Evolutionary conservation across 2,797 vertebrate genomes (phyloP).

Genomic region (Falco concolor): DNA sequence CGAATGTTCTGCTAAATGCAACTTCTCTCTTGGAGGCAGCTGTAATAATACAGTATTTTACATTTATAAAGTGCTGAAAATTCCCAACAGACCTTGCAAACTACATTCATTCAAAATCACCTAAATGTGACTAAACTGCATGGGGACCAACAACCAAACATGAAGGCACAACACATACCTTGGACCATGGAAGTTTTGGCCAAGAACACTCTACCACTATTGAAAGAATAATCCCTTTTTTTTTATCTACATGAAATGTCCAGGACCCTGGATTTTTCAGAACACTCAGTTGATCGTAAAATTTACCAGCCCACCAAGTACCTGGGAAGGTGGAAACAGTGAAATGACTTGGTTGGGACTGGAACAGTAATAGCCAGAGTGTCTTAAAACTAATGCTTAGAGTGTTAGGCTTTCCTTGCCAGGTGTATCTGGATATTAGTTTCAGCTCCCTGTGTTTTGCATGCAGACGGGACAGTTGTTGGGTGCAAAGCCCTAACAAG

Average conservation of each 20-base stretch:
- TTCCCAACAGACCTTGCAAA: background rate
- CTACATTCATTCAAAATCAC: background rate
- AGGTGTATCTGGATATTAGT: background rate
- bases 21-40: conserved; percentile 9
- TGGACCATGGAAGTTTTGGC: background rate
- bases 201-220: background rate
- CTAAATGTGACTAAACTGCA: background rate
- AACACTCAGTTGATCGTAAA: background rate
- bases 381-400: background rate
- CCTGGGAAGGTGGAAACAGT: background rate
- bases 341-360: background rate
- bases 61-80: conserved; percentile 10
- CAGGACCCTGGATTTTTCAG: background rate
- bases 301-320: background rate
- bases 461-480: background rate
- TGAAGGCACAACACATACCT: background rate
- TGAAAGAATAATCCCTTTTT: background rate
- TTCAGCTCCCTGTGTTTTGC: background rate
- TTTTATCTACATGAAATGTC: background rate
- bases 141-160: background rate
- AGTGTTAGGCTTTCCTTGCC: background rate
- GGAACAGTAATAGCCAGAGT: background rate
- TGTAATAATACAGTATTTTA: conserved; percentile 50
- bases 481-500: background rate
- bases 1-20: background rate